Conservation (phyloP, 2,888 invertebrate genomes). For the Nebria salina region DNA sequence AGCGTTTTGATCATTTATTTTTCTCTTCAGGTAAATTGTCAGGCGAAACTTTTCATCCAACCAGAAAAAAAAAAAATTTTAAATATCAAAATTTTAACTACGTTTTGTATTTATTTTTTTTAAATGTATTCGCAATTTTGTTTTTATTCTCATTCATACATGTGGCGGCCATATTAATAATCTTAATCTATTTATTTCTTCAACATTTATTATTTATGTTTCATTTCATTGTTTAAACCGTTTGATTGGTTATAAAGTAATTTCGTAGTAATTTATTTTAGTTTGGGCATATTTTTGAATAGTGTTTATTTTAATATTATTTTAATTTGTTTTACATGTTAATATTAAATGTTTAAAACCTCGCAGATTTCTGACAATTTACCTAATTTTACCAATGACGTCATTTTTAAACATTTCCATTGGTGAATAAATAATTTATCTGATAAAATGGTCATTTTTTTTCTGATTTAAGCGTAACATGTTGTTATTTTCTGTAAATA, state of each 20-base stretch:
- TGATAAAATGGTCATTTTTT: constrained; percentile 27
- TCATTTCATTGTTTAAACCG: not conserved
- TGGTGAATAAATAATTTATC: constrained; percentile 45
- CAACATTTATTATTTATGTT: not conserved
- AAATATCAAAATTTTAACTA: not conserved
- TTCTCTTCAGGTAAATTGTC: not conserved
- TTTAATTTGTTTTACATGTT: not conserved
- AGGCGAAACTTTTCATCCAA: not conserved
- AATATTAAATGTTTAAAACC: not conserved
- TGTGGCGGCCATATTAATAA: no score
- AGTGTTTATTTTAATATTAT: not conserved
- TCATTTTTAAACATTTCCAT: constrained; percentile 21
- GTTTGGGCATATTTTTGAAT: not conserved
- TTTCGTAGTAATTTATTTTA: no score
- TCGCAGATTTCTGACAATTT: not conserved
- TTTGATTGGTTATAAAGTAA: not conserved
- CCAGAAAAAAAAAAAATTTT: not conserved
- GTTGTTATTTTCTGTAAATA: constrained; percentile 51
- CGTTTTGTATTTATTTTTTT: not conserved
- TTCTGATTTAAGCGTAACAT: constrained; percentile 48
- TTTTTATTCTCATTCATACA: not conserved
- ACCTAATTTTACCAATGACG: not conserved
- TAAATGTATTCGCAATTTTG: not conserved
- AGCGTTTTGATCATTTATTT: not conserved
- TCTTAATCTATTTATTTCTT: not conserved